Base-by-base conservation (phyloP, 2,797 vertebrate genomes). In the Chloroceryle inda region DNA sequence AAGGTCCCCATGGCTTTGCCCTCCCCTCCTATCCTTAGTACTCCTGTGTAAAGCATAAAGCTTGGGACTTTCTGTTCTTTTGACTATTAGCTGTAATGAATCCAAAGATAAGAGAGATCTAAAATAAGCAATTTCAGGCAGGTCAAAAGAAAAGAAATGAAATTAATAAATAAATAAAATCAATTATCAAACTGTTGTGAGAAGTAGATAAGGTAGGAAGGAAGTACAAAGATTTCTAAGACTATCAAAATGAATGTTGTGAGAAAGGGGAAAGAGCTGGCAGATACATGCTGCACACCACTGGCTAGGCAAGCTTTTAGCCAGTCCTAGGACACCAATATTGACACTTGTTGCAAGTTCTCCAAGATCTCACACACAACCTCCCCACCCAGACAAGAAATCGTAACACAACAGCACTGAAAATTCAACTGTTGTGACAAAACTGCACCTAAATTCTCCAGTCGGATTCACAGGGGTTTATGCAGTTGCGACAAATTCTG, bases 21-120 rank as follows among this genome's bases (percentile, higher is more conserved):
- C 49, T 15, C 29, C 38, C 26, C 49, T 15, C 29, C 49, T 52
- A 22, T 10, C 38, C 19, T 80, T 22, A 26, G 11, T 4, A 74
- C 7, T 7, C 20, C 56, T 2, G 0, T 5, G 40, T 4, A 58
- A 85, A 79, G 29, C 33, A n/a, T 1, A 12, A 6, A 33, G 29
- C 6, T 3, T 61, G 13, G 26, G 42, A n/a, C 15, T 71, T 44
- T 21, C 20, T 55, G 20, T 5, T 81, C 19, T 17, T 85, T 14
- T 31, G 8, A 15, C 7, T 17, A 71, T 12, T 31, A 52, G 37
- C 53, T 68, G 19, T 26, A 40, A 79, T 14, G 45, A 50, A 77
- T 33, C 18, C 42, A 89, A 74, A 93, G 5, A 27, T 13, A 61
- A 69, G 15, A 66, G 31, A 69, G 27, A 71, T 26, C 0, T 0